phyloP scores from a whole-genome alignment of 30 jellyfish, hydroid and myxozoan genomes.

The Sanderia malayensis region DNA sequence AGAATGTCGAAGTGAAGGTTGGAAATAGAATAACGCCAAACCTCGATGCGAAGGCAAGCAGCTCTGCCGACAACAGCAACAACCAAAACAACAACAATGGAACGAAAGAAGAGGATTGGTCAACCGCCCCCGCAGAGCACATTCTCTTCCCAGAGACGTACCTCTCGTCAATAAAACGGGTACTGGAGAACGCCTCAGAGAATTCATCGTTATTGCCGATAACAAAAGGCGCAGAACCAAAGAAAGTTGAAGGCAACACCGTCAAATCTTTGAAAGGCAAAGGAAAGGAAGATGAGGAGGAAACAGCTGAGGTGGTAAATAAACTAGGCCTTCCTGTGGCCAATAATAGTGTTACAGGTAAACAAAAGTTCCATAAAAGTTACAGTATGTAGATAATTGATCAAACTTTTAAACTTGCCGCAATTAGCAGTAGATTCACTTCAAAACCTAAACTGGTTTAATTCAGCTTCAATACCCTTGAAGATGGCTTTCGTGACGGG shows the following conservation, averaged over 20 bases:
- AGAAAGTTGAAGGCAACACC: constrained; percentile 13
- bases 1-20: neutral
- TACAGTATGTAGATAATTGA: too few species aligned
- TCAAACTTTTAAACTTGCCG: too few species aligned
- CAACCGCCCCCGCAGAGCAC: constrained; percentile 55
- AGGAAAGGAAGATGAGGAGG: constrained; percentile 32
- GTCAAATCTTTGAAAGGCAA: constrained; percentile 13
- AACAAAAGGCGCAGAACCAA: constrained; percentile 19
- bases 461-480: too few species aligned
- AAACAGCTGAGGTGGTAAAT: constrained; percentile 13
- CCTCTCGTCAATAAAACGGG: constrained; percentile 44
- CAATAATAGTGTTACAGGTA: neutral
- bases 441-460: too few species aligned
- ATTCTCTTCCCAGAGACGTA: constrained; percentile 56
- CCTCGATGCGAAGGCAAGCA: constrained; percentile 13
- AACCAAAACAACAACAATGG: constrained; percentile 25
- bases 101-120: constrained; percentile 43
- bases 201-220: constrained; percentile 31
- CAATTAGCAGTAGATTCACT: too few species aligned
- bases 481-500: too few species aligned
- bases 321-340: neutral
- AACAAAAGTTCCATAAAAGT: too few species aligned
- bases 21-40: neutral
- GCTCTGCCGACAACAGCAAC: too few species aligned
- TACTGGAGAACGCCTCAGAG: constrained; percentile 38